Evolutionary conservation across 2,113 vertebrate genomes (phyloP).

Genomic region (Odocoileus hemionus): DNA sequence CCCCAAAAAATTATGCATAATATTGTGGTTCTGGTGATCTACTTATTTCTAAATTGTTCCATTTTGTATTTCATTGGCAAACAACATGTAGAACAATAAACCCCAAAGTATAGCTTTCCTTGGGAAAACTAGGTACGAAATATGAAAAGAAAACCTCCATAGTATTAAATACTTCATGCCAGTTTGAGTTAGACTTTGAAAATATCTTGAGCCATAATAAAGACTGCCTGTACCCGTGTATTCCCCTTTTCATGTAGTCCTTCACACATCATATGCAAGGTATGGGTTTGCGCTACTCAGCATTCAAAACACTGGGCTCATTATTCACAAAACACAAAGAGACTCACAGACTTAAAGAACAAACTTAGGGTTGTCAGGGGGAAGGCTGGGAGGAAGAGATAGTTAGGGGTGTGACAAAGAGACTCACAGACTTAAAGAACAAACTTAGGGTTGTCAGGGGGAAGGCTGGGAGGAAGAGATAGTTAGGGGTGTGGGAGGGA

Average conservation of each 20-base stretch:
- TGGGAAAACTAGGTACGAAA: background rate
- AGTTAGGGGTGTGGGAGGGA: background rate
- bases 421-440: background rate
- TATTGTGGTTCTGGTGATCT: background rate
- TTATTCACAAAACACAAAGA: background rate
- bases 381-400: background rate
- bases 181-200: background rate
- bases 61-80: background rate
- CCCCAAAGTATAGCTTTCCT: background rate
- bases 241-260: background rate
- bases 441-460: background rate
- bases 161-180: background rate
- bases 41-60: background rate
- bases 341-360: background rate
- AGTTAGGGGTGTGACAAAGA: too few relatives aligned
- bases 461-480: background rate
- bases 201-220: background rate
- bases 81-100: background rate
- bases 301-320: background rate
- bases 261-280: background rate
- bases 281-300: background rate
- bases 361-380: background rate
- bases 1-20: background rate
- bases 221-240: background rate
- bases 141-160: background rate